Conservation (phyloP, 2,113 vertebrate genomes). For the Corythoichthys haematopterus region DNA sequence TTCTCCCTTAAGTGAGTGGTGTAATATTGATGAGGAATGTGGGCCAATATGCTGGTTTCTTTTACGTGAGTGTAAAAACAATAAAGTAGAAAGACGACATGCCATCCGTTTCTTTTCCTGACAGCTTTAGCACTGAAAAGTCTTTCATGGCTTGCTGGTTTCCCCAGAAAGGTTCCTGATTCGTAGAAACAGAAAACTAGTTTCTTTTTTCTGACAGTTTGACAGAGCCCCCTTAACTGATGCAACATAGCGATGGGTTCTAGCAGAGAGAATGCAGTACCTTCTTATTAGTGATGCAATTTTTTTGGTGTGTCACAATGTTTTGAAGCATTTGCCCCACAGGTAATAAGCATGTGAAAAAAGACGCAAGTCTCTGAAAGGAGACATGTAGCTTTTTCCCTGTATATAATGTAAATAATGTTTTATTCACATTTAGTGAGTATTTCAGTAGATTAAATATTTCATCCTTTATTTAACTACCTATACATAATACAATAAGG, state of each 20-base stretch:
- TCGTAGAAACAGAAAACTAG: not conserved
- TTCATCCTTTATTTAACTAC: not conserved
- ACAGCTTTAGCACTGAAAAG: not conserved
- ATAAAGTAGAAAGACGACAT: not conserved
- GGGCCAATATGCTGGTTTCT: not conserved
- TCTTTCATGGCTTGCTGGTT: slow-evolving; percentile 2
- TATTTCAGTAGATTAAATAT: not conserved
- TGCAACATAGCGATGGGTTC: not conserved
- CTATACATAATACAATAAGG: not conserved
- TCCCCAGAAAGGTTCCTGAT: not conserved
- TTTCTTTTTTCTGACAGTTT: not conserved
- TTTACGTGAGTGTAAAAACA: not conserved
- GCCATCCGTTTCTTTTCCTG: not conserved
- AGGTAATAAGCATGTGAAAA: not conserved
- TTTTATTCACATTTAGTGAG: no score
- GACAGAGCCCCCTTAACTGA: no score
- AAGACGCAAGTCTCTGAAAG: not conserved
- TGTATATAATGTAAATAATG: no score
- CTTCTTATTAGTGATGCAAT: not conserved
- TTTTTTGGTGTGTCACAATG: not conserved
- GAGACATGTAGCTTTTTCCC: no score
- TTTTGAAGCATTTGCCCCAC: not conserved
- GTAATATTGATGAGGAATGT: not conserved
- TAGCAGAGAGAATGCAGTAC: not conserved
- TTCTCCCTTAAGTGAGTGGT: not conserved